Evolutionary conservation across 1,140 invertebrate species (phyloP), one percentile per base, ranked within the genome.

Genomic region (Diachasma alloeum): DNA sequence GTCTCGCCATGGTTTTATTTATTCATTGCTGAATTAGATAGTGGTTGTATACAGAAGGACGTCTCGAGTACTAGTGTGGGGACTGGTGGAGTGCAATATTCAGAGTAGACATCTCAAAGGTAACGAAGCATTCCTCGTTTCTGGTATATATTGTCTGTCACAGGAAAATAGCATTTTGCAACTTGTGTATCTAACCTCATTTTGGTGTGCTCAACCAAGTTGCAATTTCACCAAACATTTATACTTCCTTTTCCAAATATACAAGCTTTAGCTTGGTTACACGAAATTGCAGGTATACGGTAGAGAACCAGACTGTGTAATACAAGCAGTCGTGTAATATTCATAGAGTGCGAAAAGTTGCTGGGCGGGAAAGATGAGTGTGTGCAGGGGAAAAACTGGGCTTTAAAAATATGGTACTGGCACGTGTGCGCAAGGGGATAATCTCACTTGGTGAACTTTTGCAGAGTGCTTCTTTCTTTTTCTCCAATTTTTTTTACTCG

Each of bases 381-480:
- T 70, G 31, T 70, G 17, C 67, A 63, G 24, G 59, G 59, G 24
- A 15, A 24, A 31, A 31, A 26, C 22, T 4, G 22, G 24, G 6
- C 22, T 63, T 63, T 63, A 63, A 63, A 63, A 63, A 63, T 63
- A 63, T 63, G 59, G 59, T 63, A 63, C 59, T 63, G 24, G 59
- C 59, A 63, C 59, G 59, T 63, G 59, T 63, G 59, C 24, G 11
- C 59, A 26, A 63, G 59, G 59, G 59, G 59, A 63, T 63, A 63
- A 63, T 63, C 59, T 63, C 59, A 63, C 59, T 63, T 31, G 59
- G 59, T 63, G 24, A 63, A 63, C 59, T 63, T 63, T 63, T 53
- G 1, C 48, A n/a, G 6, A 53, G 48, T 53, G 11, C n/a, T 53
- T 19, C 17, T 53, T 11, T 17, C 10, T 63, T 63, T 63, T 63